Percentiles rank a stretch among this genome's conserved stretches.
phyloP scores from a whole-genome alignment of 2,888 invertebrate species.

The Lagria hirta region DNA sequence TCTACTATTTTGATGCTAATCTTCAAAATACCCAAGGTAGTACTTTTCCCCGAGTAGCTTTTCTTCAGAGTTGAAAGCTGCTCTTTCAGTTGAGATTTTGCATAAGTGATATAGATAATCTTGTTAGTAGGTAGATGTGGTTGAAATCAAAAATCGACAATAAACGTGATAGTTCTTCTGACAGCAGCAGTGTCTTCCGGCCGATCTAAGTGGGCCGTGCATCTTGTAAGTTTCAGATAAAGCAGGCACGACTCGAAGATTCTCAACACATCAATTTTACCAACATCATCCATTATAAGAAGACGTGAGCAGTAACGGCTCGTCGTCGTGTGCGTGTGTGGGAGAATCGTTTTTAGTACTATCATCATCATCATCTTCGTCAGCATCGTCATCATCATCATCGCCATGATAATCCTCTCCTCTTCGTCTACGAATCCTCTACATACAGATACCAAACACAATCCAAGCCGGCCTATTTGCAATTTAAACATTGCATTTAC shows the following conservation, averaged over 20 bases:
- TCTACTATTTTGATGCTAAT: too few relatives aligned
- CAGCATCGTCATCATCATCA: too few relatives aligned
- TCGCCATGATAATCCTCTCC: constrained; percentile 4
- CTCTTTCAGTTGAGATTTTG: too few relatives aligned
- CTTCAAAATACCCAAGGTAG: too few relatives aligned
- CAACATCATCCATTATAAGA: constrained; percentile 30
- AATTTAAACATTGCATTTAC: constrained; percentile 21
- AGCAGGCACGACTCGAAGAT: constrained; percentile 32
- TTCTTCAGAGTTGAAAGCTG: too few relatives aligned
- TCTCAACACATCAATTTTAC: constrained; percentile 35
- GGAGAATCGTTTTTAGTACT: constrained; percentile 6
- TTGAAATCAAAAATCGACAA: too few relatives aligned
- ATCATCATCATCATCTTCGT: too few relatives aligned
- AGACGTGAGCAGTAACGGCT: constrained; percentile 25
- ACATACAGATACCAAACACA: constrained; percentile 17
- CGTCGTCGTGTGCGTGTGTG: constrained; percentile 22
- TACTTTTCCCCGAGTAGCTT: too few relatives aligned
- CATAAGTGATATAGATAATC: too few relatives aligned
- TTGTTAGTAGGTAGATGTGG: too few relatives aligned
- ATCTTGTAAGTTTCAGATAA: constrained; percentile 27
- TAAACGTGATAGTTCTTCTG: background rate
- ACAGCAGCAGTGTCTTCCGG: constrained; percentile 8
- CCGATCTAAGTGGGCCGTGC: constrained; percentile 21
- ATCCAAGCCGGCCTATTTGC: constrained; percentile 16
- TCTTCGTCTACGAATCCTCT: constrained; percentile 1